phyloP scores from a whole-genome alignment of 35 echinoderm and acorn worm species.

The Heliocidaris tuberculata region DNA sequence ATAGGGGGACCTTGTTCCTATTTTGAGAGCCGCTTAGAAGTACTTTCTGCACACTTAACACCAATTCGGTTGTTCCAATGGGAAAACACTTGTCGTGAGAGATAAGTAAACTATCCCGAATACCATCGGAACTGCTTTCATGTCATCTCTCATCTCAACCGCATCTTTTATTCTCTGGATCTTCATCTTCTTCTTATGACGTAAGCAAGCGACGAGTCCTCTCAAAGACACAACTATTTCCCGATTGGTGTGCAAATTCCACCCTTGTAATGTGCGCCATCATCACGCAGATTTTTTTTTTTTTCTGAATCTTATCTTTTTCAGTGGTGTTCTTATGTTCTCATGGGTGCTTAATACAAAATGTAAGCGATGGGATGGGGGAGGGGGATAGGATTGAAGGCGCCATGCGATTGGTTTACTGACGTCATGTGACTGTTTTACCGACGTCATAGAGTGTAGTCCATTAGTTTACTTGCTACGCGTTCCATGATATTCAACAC shows the following conservation, averaged over 20 bases:
- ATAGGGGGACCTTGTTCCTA: background rate
- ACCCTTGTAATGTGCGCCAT: background rate
- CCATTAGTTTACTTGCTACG: background rate
- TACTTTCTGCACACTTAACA: background rate
- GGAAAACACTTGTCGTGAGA: background rate
- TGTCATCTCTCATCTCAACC: background rate
- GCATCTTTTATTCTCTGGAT: background rate
- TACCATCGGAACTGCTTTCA: background rate
- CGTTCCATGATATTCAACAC: background rate
- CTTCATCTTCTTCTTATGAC: background rate
- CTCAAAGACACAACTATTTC: background rate
- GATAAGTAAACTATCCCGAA: background rate
- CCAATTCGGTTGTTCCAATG: background rate
- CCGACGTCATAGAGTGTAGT: background rate
- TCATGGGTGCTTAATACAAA: background rate
- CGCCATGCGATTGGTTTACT: background rate
- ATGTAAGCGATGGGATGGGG: background rate
- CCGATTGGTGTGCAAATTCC: background rate
- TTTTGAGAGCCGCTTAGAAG: background rate
- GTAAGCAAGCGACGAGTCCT: background rate
- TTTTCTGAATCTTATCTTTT: background rate
- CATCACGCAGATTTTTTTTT: background rate
- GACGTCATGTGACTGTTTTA: background rate
- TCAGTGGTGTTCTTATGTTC: background rate
- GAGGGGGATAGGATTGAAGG: background rate